Evolutionary conservation across 2,113 vertebrate genomes (phyloP), one percentile per base, ranked within the genome.

Genomic region (Poeciliopsis occidentalis): DNA sequence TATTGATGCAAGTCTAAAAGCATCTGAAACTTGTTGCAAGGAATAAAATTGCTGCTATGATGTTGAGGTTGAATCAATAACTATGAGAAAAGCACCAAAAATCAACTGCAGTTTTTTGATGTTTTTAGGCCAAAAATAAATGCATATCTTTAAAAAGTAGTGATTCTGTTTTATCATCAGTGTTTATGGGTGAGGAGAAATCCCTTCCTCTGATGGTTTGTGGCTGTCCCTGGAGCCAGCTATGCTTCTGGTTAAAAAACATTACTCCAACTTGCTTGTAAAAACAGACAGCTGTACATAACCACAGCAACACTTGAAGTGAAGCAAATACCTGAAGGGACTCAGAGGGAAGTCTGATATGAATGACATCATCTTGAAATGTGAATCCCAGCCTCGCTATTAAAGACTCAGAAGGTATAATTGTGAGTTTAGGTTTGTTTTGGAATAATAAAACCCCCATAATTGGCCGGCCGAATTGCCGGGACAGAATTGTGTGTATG

Each of bases 401-500:
- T 81, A 75, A 73, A 26, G 79, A 78, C 69, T 12, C 51, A 87
- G 85, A 81, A 82, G 72, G 64, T 27, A 67, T 83, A 69, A 79
- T 75, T 69, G 76, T 8, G 37, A 78, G 75, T 64, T 69, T 57
- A 77, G 81, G 81, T 88, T 79, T 83, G 84, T 78, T 81, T 78
- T 69, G 72, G 80, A 85, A 82, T 78, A 84, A 57, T 80, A 32
- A 27, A 68, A 82, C 79, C 79, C 79, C 82, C 73, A 37, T 81
- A 76, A 81, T 81, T 73, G 77, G 76, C 26, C 47, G 19, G 37
- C 69, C 64, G 10, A 30, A 64, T 73, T 63, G 77, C 70, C 17
- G 66, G 67, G 69, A 57, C 64, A 67, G 67, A 78, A 67, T 19
- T 10, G 54, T 63, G 60, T 85, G 81, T 65, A 78, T 80, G 81